These are phyloP conservation scores for Stratiomys singularior DNA, from an alignment of 2,888 invertebrate species.

Conservation along the genomic window DNA sequence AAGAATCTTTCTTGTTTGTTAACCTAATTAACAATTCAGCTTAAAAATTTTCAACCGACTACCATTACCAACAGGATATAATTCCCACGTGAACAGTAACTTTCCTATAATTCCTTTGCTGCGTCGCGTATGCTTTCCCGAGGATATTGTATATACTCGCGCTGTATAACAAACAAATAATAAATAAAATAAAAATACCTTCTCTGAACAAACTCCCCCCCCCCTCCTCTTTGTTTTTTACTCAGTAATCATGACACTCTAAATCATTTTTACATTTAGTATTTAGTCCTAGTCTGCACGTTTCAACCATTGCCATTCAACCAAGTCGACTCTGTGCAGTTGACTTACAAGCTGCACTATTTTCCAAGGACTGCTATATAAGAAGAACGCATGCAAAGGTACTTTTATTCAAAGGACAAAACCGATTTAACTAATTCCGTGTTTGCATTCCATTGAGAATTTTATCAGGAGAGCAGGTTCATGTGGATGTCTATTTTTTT, in stretches of 20 bases:
- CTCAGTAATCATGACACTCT: too few relatives aligned
- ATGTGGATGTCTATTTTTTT: neutral
- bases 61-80: conserved; percentile 7
- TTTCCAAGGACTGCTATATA: too few relatives aligned
- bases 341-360: too few relatives aligned
- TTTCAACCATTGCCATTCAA: too few relatives aligned
- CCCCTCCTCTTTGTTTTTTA: too few relatives aligned
- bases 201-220: too few relatives aligned
- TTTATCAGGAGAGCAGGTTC: conserved; percentile 18
- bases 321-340: too few relatives aligned
- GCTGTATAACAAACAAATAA: too few relatives aligned
- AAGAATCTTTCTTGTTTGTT: neutral
- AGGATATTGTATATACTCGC: neutral
- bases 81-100: neutral
- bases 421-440: conserved; percentile 39
- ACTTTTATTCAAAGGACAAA: conserved; percentile 18
- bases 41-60: neutral
- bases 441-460: conserved; percentile 28
- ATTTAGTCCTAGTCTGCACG: too few relatives aligned
- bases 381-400: too few relatives aligned
- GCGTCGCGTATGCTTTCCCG: neutral
- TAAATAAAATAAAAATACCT: too few relatives aligned
- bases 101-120: conserved; percentile 7
- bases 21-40: conserved; percentile 32
- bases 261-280: conserved; percentile 1